Base-by-base conservation (phyloP, 1,140 invertebrate genomes). In the Drosophila leontia region DNA sequence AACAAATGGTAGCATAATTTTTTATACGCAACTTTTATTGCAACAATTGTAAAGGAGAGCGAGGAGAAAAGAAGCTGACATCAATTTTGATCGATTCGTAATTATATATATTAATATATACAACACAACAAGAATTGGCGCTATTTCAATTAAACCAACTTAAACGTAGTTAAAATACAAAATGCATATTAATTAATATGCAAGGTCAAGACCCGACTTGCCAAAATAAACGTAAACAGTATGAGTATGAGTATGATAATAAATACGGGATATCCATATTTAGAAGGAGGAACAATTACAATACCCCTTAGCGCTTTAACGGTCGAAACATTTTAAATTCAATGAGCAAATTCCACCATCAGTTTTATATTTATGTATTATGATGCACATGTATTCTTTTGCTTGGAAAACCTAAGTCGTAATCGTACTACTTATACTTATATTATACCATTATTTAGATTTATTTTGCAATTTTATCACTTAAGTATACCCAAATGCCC, bases 11-110 rank as follows among this genome's bases (percentile, higher is more conserved):
- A 90, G 86, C 57, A 86, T 85, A 82, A 79, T 90, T 88, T 85
- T 90, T 90, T 91, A 90, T 90, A 90, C 75, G 86, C 75, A 90
- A 85, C 71, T 85, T 90, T 90, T 90, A 90, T 91, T 86, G 78
- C 70, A 85, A 19, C 19, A 56, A 82, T 69, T 90, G 80, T 90
- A 88, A 87, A 87, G 68, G 57, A 80, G 53, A 44, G 41, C 37
- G 60, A 64, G 61, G 56, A 41, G 56, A 42, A 50, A 17, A 44
- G 45, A 70, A 78, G 68, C 63, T 42, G 53, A 79, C 64, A 80
- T 61, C 63, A 80, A 85, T 55, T 78, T 82, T 68, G 61, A 77
- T 62, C 69, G 61, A 78, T 78, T 57, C 85, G 65, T 77, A 76
- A 65, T 64, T 68, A 76, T 70, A 70, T 29, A 47, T 48, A 64